Evolutionary conservation across 2,113 vertebrate genomes (phyloP), one percentile per base, ranked within the genome.

Genomic region (Cichladusa arquata): DNA sequence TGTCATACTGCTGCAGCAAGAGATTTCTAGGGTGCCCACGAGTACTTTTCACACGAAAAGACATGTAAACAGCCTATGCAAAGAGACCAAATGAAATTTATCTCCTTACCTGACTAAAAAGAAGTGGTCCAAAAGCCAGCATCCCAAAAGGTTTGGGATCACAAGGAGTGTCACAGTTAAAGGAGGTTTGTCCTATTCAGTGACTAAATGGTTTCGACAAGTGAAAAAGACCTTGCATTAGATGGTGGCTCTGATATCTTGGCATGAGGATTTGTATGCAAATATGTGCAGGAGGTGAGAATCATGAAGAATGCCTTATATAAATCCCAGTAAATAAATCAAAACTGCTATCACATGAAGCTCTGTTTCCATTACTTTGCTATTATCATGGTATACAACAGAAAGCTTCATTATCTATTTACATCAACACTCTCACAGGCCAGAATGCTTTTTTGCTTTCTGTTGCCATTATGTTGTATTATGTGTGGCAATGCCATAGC

Each of bases 361-460:
- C 73, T 77, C 38, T 70, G 67, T 81, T 94, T 94, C 82, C 81
- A 47, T 94, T 88, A 70, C 62, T 85, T 34, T 40, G 61, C 50
- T 92, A 66, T 94, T 83, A 88, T 93, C 64, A 62, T 44, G 26
- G 47, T 34, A 77, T 44, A 78, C 72, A 95, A 83, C 42, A 88
- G 76, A 86, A 93, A 96, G 64, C 67, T 91, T 92, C 88, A 86
- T 94, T 93, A 90, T 90, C 95, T 93, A 50, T 94, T 96, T 94
- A 88, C 92, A 90, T 88, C 92, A 96, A 90, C 62, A 66, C 34
- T 81, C 34, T 81, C 64, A 58, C 34, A 78, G 81, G 51, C 64
- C 91, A 92, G 82, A 92, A 90, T 60, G 56, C 16, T 85, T 91
- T 88, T 90, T 92, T 53, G 36, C 94, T 88, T 90, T 80, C 76